Percentiles rank a stretch among this genome's conserved stretches.
phyloP scores from a whole-genome alignment of 2,113 vertebrate species.

The Vidua chalybeata region DNA sequence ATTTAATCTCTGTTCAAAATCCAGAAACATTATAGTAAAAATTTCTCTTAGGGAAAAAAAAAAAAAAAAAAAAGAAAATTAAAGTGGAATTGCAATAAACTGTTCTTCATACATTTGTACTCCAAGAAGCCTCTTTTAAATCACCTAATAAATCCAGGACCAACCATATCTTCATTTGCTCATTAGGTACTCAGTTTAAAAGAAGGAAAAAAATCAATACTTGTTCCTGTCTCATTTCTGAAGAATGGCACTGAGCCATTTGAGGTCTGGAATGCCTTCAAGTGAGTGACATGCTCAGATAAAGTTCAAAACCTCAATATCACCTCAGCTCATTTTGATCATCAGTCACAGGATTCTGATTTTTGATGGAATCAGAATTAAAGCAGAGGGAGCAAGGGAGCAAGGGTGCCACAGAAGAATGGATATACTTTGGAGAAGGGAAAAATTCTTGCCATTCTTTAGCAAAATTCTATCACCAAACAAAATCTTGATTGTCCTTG shows the following conservation, averaged over 20 bases:
- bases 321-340: conserved; percentile 64
- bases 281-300: conserved; percentile 63
- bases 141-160: conserved; percentile 31
- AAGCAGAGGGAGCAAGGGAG: conserved; percentile 1
- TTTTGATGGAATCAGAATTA: conserved; percentile 59
- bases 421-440: neutral
- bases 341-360: conserved; percentile 61
- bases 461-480: neutral
- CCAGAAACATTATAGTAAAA: neutral
- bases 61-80: neutral
- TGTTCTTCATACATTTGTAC: neutral
- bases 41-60: neutral
- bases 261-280: conserved; percentile 60
- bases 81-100: neutral
- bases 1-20: neutral
- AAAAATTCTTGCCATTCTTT: neutral
- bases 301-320: conserved; percentile 70
- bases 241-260: conserved; percentile 60
- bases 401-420: conserved; percentile 3
- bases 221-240: conserved; percentile 54
- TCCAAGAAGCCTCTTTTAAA: neutral
- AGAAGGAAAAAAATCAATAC: conserved; percentile 58
- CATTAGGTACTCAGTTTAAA: conserved; percentile 60
- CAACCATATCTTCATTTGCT: conserved; percentile 55
- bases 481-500: neutral